These are phyloP conservation scores for Apodemus agrarius DNA, from an alignment of 2,797 vertebrate genomes.

Conservation along the genomic window DNA sequence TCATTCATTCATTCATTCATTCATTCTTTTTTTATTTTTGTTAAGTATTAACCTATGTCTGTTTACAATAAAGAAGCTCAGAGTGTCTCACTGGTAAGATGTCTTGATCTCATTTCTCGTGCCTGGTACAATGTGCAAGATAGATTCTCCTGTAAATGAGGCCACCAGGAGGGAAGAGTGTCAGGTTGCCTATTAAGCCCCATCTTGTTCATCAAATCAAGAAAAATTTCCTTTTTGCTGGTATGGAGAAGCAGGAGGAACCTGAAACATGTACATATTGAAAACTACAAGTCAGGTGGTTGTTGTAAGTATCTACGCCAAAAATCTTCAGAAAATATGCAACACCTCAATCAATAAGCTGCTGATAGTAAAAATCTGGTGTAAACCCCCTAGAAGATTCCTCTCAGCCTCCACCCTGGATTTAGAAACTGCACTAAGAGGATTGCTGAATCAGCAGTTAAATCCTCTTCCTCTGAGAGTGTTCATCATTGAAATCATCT, in stretches of 20 bases:
- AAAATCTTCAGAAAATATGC: background rate
- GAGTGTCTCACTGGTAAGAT: background rate
- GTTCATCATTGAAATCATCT: background rate
- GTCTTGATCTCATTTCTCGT: background rate
- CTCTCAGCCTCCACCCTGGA: background rate
- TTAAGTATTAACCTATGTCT: background rate
- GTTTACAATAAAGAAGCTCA: background rate
- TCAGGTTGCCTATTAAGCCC: background rate
- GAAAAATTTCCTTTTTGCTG: background rate
- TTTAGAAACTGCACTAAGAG: background rate
- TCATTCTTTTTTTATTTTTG: background rate
- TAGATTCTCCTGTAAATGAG: background rate
- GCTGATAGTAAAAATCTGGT: background rate
- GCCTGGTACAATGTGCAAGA: too few relatives aligned
- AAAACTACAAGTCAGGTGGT: background rate
- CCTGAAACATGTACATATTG: background rate
- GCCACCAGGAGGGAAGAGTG: background rate
- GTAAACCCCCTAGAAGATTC: background rate
- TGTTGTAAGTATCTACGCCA: background rate
- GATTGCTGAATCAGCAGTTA: background rate
- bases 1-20: background rate
- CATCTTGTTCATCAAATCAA: background rate
- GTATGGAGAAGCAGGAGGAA: too few relatives aligned
- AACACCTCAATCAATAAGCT: background rate
- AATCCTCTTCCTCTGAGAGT: background rate